Evolutionary conservation across 92 coral and sea anemone genomes (phyloP).

Genomic region (Pocillopora meandrina): DNA sequence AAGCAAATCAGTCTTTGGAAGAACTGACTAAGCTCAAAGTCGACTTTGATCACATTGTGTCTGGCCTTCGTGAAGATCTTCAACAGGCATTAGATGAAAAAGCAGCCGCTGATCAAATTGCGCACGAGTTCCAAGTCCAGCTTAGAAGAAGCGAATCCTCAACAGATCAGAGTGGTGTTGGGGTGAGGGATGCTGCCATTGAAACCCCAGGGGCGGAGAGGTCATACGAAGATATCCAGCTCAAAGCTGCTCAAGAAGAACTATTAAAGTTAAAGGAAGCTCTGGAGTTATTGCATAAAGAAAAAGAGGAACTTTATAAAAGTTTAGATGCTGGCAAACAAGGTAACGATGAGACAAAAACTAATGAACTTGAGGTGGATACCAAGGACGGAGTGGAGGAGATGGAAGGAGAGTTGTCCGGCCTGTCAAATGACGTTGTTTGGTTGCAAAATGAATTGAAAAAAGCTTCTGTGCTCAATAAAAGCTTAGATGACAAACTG

Average conservation of each 20-base stretch:
- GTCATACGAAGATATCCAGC: background rate
- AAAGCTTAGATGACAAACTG: constrained; percentile 1
- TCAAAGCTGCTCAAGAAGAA: constrained; percentile 17
- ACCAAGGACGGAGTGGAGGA: background rate
- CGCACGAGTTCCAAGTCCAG: constrained; percentile 79
- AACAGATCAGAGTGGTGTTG: background rate
- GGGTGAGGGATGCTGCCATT: constrained; percentile 2
- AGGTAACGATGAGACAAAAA: constrained; percentile 17
- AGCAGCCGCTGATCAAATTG: constrained; percentile 81
- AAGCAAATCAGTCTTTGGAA: constrained; percentile 62
- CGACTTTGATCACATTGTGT: constrained; percentile 91
- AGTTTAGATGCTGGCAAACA: constrained; percentile 14
- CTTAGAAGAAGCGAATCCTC: constrained; percentile 29
- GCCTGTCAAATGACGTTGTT: constrained; percentile 6
- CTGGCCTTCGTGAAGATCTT: constrained; percentile 91
- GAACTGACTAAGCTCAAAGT: constrained; percentile 72
- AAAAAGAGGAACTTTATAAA: constrained; percentile 50
- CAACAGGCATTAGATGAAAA: constrained; percentile 82
- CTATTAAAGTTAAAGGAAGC: constrained; percentile 9
- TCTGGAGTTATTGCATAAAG: constrained; percentile 29
- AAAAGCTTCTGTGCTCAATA: constrained; percentile 3
- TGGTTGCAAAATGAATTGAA: constrained; percentile 39
- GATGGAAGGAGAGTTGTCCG: background rate
- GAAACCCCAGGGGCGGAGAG: background rate
- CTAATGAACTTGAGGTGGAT: constrained; percentile 10